Base-by-base conservation (phyloP, 2,888 invertebrate genomes). In the Lasioglossum calceatum region DNA sequence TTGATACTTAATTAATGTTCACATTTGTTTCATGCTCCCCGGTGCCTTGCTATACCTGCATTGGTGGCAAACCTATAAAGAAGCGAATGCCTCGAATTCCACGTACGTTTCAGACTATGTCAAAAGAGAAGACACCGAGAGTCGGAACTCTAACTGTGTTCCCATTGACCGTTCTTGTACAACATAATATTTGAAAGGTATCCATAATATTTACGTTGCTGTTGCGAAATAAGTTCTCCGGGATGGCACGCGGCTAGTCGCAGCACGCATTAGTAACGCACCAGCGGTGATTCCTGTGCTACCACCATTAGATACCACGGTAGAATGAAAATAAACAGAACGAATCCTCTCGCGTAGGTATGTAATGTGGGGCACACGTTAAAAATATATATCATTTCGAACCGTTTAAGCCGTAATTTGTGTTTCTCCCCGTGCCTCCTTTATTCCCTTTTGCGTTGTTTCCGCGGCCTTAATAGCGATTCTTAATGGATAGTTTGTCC, bases 361-460 rank as follows among this genome's bases (percentile, higher is more conserved):
- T 36, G 67, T 36, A 67, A 67, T 36, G 36, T 36, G 36, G 67
- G 23, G 19, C 67, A 67, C 67, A 10, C 67, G 67, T 16, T 32
- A 67, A 67, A 67, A 67, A 36, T 67, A 67, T 67, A 67, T 67
- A 67, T 67, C 67, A 67, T 67, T 32, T 67, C 67, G 67, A 36
- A 36, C 36, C 67, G 67, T 67, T 67, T 67, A 36, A 32, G 67
- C 23, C 19, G 36, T 32, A 67, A 67, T 67, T 32, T 67, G 67
- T 23, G 19, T 67, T 67, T 19, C 36, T 23, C 36, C 23, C 19
- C 10, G 67, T 10, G 19, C 32, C 67, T 36, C 16, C 32, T 67
- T 67, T 67, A 36, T 36, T 67, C 32, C 67, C 8, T 67, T 19
- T 36, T 19, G 61, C 10, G 27, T 61, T 14, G n/a, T 27, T n/a